These are phyloP conservation scores for Antennarius striatus DNA, from an alignment of 2,113 vertebrate species.

Conservation along the genomic window DNA sequence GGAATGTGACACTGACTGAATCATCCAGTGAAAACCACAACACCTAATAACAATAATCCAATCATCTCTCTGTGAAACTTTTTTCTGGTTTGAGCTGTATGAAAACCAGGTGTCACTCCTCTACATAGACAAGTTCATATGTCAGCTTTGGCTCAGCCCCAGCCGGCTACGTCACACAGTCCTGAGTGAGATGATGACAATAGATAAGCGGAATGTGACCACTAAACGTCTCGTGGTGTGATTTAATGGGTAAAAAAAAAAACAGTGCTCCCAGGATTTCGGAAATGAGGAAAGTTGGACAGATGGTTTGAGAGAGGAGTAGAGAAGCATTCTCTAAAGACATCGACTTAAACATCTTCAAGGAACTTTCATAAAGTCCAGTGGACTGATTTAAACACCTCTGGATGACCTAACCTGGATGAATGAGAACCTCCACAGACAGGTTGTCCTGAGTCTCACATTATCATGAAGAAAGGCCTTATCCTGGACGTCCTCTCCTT, in stretches of 20 bases:
- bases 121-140: not conserved
- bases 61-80: not conserved
- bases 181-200: conserved; percentile 39
- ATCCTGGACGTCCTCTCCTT: too few relatives aligned
- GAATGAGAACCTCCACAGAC: too few relatives aligned
- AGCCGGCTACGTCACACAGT: conserved; percentile 47
- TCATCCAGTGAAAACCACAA: conserved; percentile 3
- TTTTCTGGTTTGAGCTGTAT: not conserved
- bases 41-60: not conserved
- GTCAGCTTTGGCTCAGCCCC: conserved; percentile 45
- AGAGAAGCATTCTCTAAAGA: too few relatives aligned
- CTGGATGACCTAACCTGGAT: too few relatives aligned
- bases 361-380: too few relatives aligned
- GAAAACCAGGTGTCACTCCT: not conserved
- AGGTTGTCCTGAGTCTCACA: too few relatives aligned
- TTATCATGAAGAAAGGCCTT: too few relatives aligned
- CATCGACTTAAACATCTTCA: too few relatives aligned
- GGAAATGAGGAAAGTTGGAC: too few relatives aligned
- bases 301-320: too few relatives aligned
- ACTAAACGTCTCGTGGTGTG: not conserved
- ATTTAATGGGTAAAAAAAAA: not conserved
- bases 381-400: too few relatives aligned
- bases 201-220: not conserved
- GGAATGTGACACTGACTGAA: not conserved
- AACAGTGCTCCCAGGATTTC: not conserved